Evolutionary conservation across 2,113 vertebrate genomes (phyloP), one percentile per base, ranked within the genome.

Genomic region (Spizaetus ornatus): DNA sequence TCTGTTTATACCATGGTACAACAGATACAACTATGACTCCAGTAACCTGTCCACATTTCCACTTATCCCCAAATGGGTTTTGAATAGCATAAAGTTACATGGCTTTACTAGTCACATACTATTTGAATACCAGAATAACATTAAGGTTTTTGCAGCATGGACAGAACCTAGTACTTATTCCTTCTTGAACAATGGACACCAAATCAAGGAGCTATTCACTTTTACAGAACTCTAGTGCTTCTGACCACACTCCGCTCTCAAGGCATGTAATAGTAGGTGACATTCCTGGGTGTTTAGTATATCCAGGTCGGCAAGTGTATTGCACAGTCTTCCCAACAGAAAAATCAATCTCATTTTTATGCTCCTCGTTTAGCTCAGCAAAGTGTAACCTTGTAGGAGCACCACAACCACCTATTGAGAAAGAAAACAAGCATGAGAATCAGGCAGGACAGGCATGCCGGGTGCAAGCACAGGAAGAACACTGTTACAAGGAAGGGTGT

Each of bases 121-220:
- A 4, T 58, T 63, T 74, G 72, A 43, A 47, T 66, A 91, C 13
- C 85, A 90, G 45, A 71, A 40, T 23, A 42, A 48, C 1, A 1
- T 2, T 10, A 5, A 67, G 20, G 16, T 40, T 93, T 95, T 82
- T 50, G 80, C 69, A 86, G 88, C 61, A 32, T 76, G 82, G 96
- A 95, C 96, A 97, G 94, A 97, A 45, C 87, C 74, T 43, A 43
- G 19, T 21, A 59, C 82, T 88, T 92, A 80, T 67, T 91, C 56
- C 81, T 95, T 61, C 56, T 55, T 13, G 20, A 38, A 19, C 42
- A 85, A 89, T 0, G 0, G 83, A 93, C 93, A 96, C 91, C 78
- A 91, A 95, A 95, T 63, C 93, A 92, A 95, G 91, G 93, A 96
- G 71, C 85, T 97, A 97, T 97, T 98, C 97, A 98, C 95, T 94